Evolutionary conservation across 2,797 vertebrate species (phyloP).

Genomic region (Catamblyrhynchus diadema): DNA sequence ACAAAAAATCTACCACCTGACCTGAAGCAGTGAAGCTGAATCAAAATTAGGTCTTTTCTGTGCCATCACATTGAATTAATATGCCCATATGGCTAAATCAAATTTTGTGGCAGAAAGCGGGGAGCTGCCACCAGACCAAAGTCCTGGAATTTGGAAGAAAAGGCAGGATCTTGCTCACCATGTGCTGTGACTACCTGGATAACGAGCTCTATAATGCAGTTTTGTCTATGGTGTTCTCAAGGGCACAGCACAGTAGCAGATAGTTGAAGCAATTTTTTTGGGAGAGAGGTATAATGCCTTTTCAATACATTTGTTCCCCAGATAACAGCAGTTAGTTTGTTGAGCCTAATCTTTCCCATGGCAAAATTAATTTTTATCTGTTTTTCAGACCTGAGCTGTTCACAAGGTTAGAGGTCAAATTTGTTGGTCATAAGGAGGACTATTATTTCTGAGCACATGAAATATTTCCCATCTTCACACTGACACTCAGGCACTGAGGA

Average conservation of each 20-base stretch:
- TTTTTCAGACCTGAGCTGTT: slow-evolving; percentile 5
- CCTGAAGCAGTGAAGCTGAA: neutral
- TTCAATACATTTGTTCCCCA: neutral
- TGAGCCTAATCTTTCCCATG: slow-evolving; percentile 2
- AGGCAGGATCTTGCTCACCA: neutral
- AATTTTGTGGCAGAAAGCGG: neutral
- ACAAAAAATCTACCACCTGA: neutral
- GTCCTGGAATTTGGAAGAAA: neutral
- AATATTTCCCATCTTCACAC: neutral
- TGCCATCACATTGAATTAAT: neutral
- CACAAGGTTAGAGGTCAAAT: slow-evolving; percentile 4
- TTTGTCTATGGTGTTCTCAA: neutral
- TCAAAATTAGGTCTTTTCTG: neutral
- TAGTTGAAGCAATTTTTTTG: neutral
- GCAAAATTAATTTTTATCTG: slow-evolving; percentile 22
- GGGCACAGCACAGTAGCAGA: neutral
- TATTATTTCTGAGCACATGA: neutral
- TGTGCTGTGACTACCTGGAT: neutral
- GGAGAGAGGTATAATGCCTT: neutral
- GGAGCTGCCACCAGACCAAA: neutral
- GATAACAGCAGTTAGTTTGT: neutral
- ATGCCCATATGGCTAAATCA: neutral
- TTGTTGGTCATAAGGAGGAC: neutral
- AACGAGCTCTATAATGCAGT: neutral
- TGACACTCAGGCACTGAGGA: neutral